Base-by-base conservation (phyloP, 2,113 vertebrate genomes). In the Brachypodius melanocephalos region DNA sequence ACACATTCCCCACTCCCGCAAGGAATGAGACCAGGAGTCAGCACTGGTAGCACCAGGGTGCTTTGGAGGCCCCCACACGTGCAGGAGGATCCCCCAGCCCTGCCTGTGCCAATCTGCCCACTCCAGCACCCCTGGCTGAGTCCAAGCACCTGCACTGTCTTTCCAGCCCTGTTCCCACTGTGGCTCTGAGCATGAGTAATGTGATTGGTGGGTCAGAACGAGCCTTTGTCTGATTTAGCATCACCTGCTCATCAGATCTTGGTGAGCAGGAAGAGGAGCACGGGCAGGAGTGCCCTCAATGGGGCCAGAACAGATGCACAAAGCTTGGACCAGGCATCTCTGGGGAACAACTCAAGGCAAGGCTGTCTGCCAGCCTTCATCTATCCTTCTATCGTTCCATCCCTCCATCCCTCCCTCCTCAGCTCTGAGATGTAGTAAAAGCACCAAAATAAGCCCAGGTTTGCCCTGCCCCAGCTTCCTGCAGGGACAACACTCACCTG, bases 41-140 rank as follows among this genome's bases (percentile, higher is more conserved):
- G 52, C 75, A 10, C 66, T 19, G 6, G 46, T 49, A 59, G 58
- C 29, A 12, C 11, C 8, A 4, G 5, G 34, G 15, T 36, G 54
- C 36, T 63, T 20, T 7, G 2, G 24, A 31, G 18, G 11, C n/a
- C 12, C 14, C 42, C 1, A 1, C 0, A 1, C 0, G 1, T n/a
- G 65, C 6, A 4, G 29, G 36, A 62, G n/a, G 40, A 65, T 75
- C 7, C 12, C 31, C 43, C 51, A 63, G 12, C 28, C 29, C 75
- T 57, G n/a, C 17, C 48, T 36, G 12, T 14, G 8, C 43, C 54
- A 24, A 43, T 52, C 84, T 59, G 28, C 29, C 91, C 5, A 3
- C 54, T 19, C 67, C 54, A 12, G 59, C 65, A 38, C 7, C 43
- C 18, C 45, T 7, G 2, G 31, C 15, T 0, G 0, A 21, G 49